Base-by-base conservation (phyloP, 1,140 invertebrate species). In the Zaprionus vittiger region DNA sequence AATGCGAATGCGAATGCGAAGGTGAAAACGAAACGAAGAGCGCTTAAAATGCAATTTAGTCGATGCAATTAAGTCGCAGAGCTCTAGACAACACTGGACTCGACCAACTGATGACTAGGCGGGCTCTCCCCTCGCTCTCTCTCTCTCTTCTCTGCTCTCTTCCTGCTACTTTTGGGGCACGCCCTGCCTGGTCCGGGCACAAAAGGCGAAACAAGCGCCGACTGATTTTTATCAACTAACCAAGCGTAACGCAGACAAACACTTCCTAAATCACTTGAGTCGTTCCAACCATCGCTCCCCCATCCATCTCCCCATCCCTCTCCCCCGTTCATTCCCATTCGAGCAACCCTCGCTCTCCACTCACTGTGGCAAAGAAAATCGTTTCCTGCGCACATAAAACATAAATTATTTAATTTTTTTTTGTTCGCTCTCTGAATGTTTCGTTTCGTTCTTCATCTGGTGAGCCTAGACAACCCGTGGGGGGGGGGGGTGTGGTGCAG, bases 221-320 rank as follows among this genome's bases (percentile, higher is more conserved):
- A 80, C 87, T 91, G 87, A 91, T 91, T 91, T 91, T 80, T 91
- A 91, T 91, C 87, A 91, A 91, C 89, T 91, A 91, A 86, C 89
- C 87, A 91, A 91, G 87, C 89, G 87, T 87, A 91, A 89, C 87
- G 80, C 89, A 91, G 87, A 91, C 87, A 91, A 91, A 91, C 87
- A 91, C 87, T 91, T 91, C 87, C 87, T 91, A 91, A 91, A 91
- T 91, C 87, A 91, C 89, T 91, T 82, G 87, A 91, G 73, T 86
- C 59, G 73, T 74, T 74, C 57, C 66, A 63, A 56, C 56, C 11
- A 65, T 67, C 47, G 52, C 54, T 12, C 57, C 14, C 15, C 56
- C 11, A 12, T 17, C 22, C n/a, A 2, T 4, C 22, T 12, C 22
- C 47, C 17, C 37, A n/a, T 38, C 14, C 60, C 17, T n/a, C 24